Conservation (phyloP, 2,888 invertebrate genomes). For the Zelleria hepariella region DNA sequence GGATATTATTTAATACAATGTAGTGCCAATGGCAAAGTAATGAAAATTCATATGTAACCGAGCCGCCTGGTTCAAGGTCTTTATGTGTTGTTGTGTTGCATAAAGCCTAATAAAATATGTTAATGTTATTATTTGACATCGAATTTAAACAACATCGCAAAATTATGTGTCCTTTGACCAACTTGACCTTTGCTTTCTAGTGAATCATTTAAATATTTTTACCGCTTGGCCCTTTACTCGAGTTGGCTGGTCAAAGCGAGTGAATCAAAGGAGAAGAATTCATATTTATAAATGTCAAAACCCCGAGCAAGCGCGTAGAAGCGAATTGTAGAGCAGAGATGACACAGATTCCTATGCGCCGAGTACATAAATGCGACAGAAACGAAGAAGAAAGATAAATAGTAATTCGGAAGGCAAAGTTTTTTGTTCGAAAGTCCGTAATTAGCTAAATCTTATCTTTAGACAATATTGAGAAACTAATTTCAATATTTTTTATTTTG, state of each 20-base stretch:
- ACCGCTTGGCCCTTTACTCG: neutral
- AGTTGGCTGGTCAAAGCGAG: too few species aligned
- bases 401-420: too few species aligned
- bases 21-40: slow-evolving; percentile 25
- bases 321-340: too few species aligned
- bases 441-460: too few species aligned
- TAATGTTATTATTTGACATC: slow-evolving; percentile 8
- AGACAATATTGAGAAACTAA: too few species aligned
- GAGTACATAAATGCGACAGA: neutral
- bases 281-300: too few species aligned
- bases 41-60: slow-evolving; percentile 21
- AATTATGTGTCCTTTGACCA: neutral
- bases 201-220: neutral
- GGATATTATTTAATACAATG: slow-evolving; percentile 3
- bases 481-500: too few species aligned
- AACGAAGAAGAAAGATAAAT: neutral
- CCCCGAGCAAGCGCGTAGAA: too few species aligned
- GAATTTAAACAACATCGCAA: neutral
- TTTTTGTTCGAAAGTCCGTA: too few species aligned
- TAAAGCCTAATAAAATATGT: slow-evolving; percentile 20
- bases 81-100: slow-evolving; percentile 18
- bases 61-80: slow-evolving; percentile 29
- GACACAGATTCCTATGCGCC: too few species aligned
- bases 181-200: neutral
- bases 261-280: too few species aligned